Conservation (phyloP, 2,888 invertebrate species). For the Nomada lathburiana region DNA sequence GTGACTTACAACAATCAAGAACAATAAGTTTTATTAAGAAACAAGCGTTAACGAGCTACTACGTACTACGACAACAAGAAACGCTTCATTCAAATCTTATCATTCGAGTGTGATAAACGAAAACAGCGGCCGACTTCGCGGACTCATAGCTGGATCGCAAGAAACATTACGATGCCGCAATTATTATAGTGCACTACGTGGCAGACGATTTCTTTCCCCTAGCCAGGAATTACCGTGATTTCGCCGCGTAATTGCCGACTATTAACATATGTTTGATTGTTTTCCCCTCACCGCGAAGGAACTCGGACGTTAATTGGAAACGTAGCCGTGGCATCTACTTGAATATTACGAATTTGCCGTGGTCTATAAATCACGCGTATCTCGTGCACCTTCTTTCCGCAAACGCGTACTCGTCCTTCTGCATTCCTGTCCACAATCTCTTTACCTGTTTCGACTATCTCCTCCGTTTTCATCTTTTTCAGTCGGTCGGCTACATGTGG, state of each 20-base stretch:
- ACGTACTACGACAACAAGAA: neutral
- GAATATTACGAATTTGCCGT: conserved; percentile 42
- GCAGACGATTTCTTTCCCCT: conserved; percentile 24
- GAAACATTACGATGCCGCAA: conserved; percentile 20
- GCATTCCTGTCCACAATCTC: conserved; percentile 38
- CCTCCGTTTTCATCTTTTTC: neutral
- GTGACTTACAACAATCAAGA: neutral
- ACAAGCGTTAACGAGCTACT: neutral
- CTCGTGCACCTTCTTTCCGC: conserved; percentile 23
- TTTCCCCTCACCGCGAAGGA: neutral
- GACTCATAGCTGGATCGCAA: conserved; percentile 6
- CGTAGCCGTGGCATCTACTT: conserved; percentile 11
- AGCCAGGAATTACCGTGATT: neutral
- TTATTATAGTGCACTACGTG: conserved; percentile 17
- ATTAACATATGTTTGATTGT: conserved; percentile 47
- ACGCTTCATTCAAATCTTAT: too few relatives aligned
- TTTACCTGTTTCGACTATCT: conserved; percentile 19
- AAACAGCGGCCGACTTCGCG: neutral
- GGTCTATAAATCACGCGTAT: conserved; percentile 43
- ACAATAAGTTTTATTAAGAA: neutral
- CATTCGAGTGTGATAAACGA: neutral
- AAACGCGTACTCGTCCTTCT: conserved; percentile 42
- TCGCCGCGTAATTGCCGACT: conserved; percentile 18
- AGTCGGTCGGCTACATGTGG: neutral
- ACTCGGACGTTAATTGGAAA: conserved; percentile 36